Evolutionary conservation across 2,113 vertebrate genomes (phyloP).

Genomic region (Bettongia penicillata): DNA sequence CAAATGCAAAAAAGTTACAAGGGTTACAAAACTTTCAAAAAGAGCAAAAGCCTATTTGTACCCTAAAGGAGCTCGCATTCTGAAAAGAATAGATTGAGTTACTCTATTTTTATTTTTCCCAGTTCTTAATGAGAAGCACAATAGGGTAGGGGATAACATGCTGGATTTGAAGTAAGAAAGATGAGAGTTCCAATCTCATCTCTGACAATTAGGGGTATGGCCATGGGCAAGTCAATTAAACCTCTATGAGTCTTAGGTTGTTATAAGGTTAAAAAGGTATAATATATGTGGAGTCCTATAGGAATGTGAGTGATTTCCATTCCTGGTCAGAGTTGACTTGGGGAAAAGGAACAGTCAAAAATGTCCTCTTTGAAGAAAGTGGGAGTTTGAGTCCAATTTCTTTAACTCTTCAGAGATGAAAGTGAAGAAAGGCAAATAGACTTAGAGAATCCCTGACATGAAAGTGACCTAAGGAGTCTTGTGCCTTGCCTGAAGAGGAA

Average conservation of each 20-base stretch:
- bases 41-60: background rate
- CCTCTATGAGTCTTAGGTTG: background rate
- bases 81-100: background rate
- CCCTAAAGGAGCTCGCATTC: background rate
- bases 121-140: background rate
- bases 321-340: constrained; percentile 51
- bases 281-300: background rate
- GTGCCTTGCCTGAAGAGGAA: background rate
- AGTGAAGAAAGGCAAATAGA: constrained; percentile 31
- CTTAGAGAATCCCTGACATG: background rate
- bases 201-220: background rate
- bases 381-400: constrained; percentile 16
- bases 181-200: background rate
- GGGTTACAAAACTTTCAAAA: background rate
- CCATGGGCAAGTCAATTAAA: background rate
- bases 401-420: constrained; percentile 3
- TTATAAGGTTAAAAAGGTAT: background rate
- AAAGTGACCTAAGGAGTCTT: no score
- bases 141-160: background rate
- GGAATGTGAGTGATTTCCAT: background rate
- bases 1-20: background rate
- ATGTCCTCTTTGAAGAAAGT: constrained; percentile 7
- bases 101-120: background rate
- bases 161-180: background rate
- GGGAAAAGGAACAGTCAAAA: constrained; percentile 5